Percentiles rank a stretch among this genome's conserved stretches.
phyloP scores from a whole-genome alignment of 2,888 invertebrate species.

The Rhagonycha lutea region DNA sequence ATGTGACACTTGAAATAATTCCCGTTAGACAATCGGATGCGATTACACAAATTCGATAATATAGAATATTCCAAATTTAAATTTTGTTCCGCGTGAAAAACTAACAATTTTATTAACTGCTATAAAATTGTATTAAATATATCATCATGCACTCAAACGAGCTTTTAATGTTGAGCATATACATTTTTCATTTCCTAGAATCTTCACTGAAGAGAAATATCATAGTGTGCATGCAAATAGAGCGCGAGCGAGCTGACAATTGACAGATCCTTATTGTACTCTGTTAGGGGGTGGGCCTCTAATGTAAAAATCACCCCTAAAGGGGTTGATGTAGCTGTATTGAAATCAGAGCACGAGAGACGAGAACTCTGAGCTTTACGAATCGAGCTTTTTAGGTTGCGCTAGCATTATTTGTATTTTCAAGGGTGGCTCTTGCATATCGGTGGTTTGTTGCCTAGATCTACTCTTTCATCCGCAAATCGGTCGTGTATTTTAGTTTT shows the following conservation, averaged over 20 bases:
- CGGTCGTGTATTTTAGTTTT: slow-evolving; percentile 24
- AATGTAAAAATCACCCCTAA: slow-evolving; percentile 51
- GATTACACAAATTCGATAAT: neutral
- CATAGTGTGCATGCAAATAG: slow-evolving; percentile 45
- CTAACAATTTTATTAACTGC: neutral
- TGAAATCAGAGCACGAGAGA: slow-evolving; percentile 47
- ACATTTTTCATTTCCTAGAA: slow-evolving; percentile 52
- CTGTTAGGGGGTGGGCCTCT: slow-evolving; percentile 35
- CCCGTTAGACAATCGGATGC: slow-evolving; percentile 5
- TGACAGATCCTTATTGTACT: slow-evolving; percentile 53
- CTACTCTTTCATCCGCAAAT: slow-evolving; percentile 22
- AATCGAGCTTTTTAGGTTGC: slow-evolving; percentile 34
- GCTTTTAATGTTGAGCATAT: slow-evolving; percentile 47
- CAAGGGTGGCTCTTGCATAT: slow-evolving; percentile 33
- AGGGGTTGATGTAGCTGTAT: slow-evolving; percentile 49
- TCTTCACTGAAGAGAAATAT: slow-evolving; percentile 35
- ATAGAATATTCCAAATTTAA: neutral
- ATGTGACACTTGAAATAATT: slow-evolving; percentile 15
- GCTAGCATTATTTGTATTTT: slow-evolving; percentile 43
- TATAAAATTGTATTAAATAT: slow-evolving; percentile 31
- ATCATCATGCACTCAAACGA: slow-evolving; percentile 40
- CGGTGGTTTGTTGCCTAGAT: slow-evolving; percentile 24
- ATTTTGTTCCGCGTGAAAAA: neutral
- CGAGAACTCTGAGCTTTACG: slow-evolving; percentile 35
- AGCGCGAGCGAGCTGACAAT: slow-evolving; percentile 49